Evolutionary conservation across 2,113 vertebrate genomes (phyloP).

Genomic region (Speoplatyrhinus poulsoni): DNA sequence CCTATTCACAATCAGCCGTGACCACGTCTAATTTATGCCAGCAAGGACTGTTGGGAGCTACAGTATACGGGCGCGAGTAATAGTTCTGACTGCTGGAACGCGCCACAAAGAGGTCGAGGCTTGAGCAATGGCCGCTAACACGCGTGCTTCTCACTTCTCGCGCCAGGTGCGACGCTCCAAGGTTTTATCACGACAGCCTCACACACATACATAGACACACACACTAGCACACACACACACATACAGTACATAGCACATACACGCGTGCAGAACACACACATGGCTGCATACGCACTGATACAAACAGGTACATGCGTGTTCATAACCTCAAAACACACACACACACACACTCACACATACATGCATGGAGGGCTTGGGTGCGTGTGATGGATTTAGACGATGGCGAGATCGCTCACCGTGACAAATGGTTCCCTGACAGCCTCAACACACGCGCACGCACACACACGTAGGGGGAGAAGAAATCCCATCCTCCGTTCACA

Average conservation of each 20-base stretch:
- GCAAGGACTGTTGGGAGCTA: conserved; percentile 40
- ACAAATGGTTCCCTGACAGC: conserved; percentile 77
- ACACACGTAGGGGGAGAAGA: conserved; percentile 71
- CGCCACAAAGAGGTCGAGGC: conserved; percentile 18
- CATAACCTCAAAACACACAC: conserved; percentile 8
- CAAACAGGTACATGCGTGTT: background rate
- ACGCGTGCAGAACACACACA: conserved; percentile 44
- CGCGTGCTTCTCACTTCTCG: conserved; percentile 9
- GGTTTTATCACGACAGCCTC: conserved; percentile 23
- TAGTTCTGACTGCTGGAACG: conserved; percentile 47
- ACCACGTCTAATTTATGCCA: conserved; percentile 76
- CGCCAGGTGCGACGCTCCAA: conserved; percentile 14
- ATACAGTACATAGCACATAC: conserved; percentile 21
- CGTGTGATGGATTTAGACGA: conserved; percentile 74
- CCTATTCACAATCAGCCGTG: conserved; percentile 79
- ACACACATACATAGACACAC: conserved; percentile 4
- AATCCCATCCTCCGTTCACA: conserved; percentile 73
- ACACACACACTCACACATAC: conserved; percentile 51
- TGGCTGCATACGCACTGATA: background rate
- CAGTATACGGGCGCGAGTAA: conserved; percentile 44
- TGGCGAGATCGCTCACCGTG: conserved; percentile 77
- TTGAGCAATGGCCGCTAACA: background rate
- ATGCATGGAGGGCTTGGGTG: conserved; percentile 44
- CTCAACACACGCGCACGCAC: conserved; percentile 75
- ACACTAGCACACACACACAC: conserved; percentile 7